These are phyloP conservation scores for Diabrotica virgifera DNA, from an alignment of 1,140 invertebrate species.

Conservation along the genomic window DNA sequence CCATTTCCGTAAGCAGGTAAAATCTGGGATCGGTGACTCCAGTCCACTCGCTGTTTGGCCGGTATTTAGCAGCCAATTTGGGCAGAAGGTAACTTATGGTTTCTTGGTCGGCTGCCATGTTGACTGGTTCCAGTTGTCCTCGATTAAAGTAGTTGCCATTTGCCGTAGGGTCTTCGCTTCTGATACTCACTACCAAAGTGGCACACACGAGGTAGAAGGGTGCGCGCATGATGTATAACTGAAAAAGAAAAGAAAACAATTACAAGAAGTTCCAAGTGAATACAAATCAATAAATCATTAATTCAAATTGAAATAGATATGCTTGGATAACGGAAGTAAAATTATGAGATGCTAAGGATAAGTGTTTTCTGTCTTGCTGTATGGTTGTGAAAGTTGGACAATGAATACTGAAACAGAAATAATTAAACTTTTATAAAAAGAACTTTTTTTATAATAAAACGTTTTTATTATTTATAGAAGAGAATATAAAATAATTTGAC, in stretches of 20 bases:
- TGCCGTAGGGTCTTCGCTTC: constrained; percentile 34
- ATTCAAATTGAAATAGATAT: too few species aligned
- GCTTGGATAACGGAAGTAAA: too few species aligned
- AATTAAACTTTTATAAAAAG: too few species aligned
- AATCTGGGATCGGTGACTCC: constrained; percentile 40
- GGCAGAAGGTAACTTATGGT: constrained; percentile 45
- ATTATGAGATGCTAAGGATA: too few species aligned
- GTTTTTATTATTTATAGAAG: too few species aligned
- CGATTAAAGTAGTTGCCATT: constrained; percentile 32
- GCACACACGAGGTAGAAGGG: constrained; percentile 44
- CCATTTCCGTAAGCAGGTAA: constrained; percentile 44
- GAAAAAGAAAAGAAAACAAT: constrained; percentile 25
- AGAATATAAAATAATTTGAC: too few species aligned
- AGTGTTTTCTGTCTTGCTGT: too few species aligned
- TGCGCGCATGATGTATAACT: constrained; percentile 41
- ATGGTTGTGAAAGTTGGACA: too few species aligned
- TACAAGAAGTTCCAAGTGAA: too few species aligned
- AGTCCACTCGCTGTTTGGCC: constrained; percentile 39
- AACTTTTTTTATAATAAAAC: too few species aligned
- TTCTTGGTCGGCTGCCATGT: constrained; percentile 42
- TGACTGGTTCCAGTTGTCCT: constrained; percentile 33
- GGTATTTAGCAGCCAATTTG: constrained; percentile 46
- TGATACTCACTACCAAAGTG: constrained; percentile 37
- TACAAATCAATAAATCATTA: too few species aligned
- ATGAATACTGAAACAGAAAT: too few species aligned